Evolutionary conservation across 2,797 vertebrate genomes (phyloP).

Genomic region (Threskiornis aethiopicus): DNA sequence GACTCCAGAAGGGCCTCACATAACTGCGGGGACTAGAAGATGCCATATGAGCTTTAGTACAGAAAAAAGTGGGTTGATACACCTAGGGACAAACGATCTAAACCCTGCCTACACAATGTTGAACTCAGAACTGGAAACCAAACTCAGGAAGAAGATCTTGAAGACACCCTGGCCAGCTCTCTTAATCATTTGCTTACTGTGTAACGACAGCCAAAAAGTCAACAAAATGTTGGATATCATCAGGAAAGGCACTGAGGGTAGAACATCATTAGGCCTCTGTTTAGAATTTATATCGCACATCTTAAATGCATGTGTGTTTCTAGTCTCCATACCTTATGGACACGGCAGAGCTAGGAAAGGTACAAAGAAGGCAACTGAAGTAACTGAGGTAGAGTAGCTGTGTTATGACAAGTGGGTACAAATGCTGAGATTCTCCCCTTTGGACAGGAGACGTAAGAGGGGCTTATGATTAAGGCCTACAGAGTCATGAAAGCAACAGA

Average conservation of each 20-base stretch:
- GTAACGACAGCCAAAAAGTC: background rate
- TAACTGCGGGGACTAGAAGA: background rate
- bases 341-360: background rate
- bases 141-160: background rate
- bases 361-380: background rate
- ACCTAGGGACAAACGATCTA: background rate
- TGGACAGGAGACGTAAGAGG: background rate
- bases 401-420: background rate
- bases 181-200: background rate
- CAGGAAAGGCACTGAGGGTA: background rate
- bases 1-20: background rate
- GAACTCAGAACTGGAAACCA: background rate
- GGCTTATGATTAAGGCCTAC: background rate
- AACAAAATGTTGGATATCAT: background rate
- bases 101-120: background rate
- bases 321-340: background rate
- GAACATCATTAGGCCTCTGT: background rate
- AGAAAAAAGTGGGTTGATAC: background rate
- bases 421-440: background rate
- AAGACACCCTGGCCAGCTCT: background rate
- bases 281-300: background rate
- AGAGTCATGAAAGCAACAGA: background rate
- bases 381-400: background rate
- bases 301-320: background rate
- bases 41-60: background rate